These are phyloP conservation scores for Eudemis profundana DNA, from an alignment of 2,888 invertebrate species.

Conservation along the genomic window DNA sequence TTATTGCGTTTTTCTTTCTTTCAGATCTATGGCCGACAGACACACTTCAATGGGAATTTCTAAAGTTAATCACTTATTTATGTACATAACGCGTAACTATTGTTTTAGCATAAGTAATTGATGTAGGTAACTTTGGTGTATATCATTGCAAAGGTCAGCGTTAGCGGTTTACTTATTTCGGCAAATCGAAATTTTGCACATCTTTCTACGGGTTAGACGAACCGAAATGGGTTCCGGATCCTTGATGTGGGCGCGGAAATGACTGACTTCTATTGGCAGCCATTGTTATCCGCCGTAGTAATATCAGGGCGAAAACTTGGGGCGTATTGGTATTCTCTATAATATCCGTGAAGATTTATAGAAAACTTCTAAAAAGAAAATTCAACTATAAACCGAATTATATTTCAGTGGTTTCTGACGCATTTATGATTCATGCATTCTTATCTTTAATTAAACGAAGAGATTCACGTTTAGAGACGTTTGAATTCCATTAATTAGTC, in stretches of 20 bases:
- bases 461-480: slow-evolving; percentile 49
- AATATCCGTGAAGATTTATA: slow-evolving; percentile 45
- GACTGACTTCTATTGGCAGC: slow-evolving; percentile 70
- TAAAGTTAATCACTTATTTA: slow-evolving; percentile 4
- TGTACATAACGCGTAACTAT: background rate
- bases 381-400: background rate
- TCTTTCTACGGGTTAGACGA: slow-evolving; percentile 63
- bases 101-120: background rate
- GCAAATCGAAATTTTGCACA: slow-evolving; percentile 57
- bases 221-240: slow-evolving; percentile 68
- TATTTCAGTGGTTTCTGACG: slow-evolving; percentile 2
- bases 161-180: slow-evolving; percentile 62
- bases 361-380: no score
- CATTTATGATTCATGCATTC: slow-evolving; percentile 44
- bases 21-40: slow-evolving; percentile 55
- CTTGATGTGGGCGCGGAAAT: slow-evolving; percentile 74
- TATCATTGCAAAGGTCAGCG: slow-evolving; percentile 51
- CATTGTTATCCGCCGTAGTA: slow-evolving; percentile 59
- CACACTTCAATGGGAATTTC: slow-evolving; percentile 58
- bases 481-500: slow-evolving; percentile 52
- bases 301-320: slow-evolving; percentile 52
- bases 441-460: slow-evolving; percentile 46
- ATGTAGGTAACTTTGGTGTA: background rate
- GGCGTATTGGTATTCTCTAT: slow-evolving; percentile 45
- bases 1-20: slow-evolving; percentile 65